Evolutionary conservation across 2,797 vertebrate species (phyloP).

Genomic region (Orientallactaga sibirica): DNA sequence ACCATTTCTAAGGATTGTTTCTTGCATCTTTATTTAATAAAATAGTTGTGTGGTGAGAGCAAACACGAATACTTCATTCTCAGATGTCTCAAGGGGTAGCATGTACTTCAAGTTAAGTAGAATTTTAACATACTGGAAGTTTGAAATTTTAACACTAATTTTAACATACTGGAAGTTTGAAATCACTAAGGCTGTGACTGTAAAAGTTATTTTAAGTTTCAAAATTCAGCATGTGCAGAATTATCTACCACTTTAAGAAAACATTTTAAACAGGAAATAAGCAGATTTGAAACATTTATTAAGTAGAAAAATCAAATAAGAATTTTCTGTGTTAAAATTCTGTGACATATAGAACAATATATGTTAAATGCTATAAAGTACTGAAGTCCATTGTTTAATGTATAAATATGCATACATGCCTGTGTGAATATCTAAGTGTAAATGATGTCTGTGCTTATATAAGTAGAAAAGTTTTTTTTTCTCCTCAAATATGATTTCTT

Average conservation of each 20-base stretch:
- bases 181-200: not conserved
- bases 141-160: not conserved
- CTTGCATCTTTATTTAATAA: conserved; percentile 73
- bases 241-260: not conserved
- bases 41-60: conserved; percentile 41
- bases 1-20: conserved; percentile 81
- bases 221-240: not conserved
- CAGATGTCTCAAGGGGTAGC: not conserved
- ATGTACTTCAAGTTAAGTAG: conserved; percentile 43
- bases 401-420: accelerated
- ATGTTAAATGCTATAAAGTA: not conserved
- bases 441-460: not conserved
- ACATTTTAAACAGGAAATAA: not conserved
- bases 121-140: not conserved
- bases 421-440: not conserved
- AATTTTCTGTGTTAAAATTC: not conserved
- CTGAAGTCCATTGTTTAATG: not conserved
- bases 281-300: not conserved
- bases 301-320: not conserved
- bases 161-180: not conserved
- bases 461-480: not conserved
- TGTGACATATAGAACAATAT: not conserved
- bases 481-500: not conserved
- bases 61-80: conserved; percentile 22
- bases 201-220: not conserved